A percentile compares a stretch with the other conserved stretches of the same genome.
Conservation (phyloP, 2,797 vertebrate species). For the Urophycis tenuis region DNA sequence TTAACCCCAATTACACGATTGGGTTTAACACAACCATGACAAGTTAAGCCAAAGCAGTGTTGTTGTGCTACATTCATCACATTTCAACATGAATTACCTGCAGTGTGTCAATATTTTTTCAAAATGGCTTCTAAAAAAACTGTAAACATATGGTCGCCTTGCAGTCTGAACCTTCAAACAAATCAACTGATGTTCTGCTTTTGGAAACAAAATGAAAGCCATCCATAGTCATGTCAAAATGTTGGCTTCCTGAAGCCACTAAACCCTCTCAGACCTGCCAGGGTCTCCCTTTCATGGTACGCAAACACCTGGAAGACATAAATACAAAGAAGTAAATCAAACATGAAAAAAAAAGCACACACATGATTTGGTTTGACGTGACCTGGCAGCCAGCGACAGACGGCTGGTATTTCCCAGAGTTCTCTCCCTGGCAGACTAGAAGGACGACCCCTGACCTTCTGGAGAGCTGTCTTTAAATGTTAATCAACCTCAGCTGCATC, state of each 20-base stretch:
- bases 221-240: neutral
- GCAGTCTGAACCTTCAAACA: neutral
- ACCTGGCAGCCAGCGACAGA: neutral
- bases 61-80: neutral
- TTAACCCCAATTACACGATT: neutral
- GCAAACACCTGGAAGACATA: neutral
- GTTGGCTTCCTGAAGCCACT: too few relatives aligned
- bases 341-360: neutral
- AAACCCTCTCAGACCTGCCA: neutral
- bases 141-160: neutral
- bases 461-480: neutral
- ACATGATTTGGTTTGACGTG: neutral
- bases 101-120: neutral
- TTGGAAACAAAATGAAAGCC: neutral
- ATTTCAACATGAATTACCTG: neutral
- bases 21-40: neutral
- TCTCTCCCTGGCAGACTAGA: neutral
- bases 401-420: slow-evolving; percentile 1
- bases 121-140: neutral
- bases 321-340: neutral
- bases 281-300: neutral
- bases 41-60: neutral
- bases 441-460: neutral
- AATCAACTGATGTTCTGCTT: neutral
- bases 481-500: neutral